Conservation (phyloP, 2,888 invertebrate species). For the Taphrorychus bicolor region DNA sequence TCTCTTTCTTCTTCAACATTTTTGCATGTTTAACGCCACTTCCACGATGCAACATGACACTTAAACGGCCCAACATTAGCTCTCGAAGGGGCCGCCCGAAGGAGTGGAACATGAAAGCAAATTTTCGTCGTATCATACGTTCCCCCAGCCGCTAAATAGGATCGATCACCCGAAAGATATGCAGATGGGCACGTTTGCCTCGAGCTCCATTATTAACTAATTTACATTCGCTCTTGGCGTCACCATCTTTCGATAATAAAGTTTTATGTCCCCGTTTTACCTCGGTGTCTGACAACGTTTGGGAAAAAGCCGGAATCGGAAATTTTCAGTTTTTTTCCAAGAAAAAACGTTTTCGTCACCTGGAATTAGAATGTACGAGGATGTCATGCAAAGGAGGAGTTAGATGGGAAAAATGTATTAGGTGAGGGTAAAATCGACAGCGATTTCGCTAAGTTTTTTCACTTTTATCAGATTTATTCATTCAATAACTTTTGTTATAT, state of each 20-base stretch:
- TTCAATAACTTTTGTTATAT: too few species aligned
- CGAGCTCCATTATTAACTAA: slow-evolving; percentile 19
- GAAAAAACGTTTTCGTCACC: too few species aligned
- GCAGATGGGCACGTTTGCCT: slow-evolving; percentile 17
- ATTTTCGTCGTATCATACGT: neutral
- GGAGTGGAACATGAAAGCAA: neutral
- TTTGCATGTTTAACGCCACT: neutral
- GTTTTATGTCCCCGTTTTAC: slow-evolving; percentile 7
- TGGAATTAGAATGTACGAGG: too few species aligned
- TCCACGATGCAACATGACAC: neutral
- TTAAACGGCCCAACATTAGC: neutral
- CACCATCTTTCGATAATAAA: slow-evolving; percentile 23
- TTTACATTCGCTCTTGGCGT: slow-evolving; percentile 15
- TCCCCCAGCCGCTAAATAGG: neutral
- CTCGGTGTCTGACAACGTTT: neutral
- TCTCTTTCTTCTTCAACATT: neutral
- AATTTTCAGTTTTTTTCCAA: neutral
- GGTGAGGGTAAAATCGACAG: too few species aligned
- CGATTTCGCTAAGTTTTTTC: too few species aligned
- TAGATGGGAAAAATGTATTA: too few species aligned
- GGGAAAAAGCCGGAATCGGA: neutral
- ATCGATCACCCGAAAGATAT: neutral
- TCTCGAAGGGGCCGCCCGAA: too few species aligned
- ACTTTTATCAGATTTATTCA: too few species aligned
- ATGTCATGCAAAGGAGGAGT: too few species aligned